Conservation (phyloP, 2,888 invertebrate genomes). For the Acanthosoma haemorrhoidale region DNA sequence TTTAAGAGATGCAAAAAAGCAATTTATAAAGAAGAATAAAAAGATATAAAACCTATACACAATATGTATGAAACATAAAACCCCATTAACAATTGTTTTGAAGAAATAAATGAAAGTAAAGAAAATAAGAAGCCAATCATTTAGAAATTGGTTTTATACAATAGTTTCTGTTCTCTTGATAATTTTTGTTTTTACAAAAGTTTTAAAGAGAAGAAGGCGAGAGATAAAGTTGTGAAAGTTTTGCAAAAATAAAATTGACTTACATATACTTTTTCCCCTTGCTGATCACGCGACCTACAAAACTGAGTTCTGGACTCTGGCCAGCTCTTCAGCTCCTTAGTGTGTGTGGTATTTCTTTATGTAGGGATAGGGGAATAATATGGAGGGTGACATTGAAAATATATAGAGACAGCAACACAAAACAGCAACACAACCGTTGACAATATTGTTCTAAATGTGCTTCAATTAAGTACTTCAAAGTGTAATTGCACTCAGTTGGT, state of each 20-base stretch:
- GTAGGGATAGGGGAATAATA: background rate
- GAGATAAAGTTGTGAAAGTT: background rate
- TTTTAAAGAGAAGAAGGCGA: constrained; percentile 16
- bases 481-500: background rate
- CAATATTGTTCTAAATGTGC: background rate
- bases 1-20: background rate
- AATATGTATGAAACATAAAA: constrained; percentile 3
- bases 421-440: constrained; percentile 38
- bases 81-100: background rate
- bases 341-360: constrained; percentile 1
- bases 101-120: background rate
- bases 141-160: constrained; percentile 30
- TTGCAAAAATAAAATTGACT: constrained; percentile 13
- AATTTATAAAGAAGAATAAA: background rate
- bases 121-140: constrained; percentile 5
- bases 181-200: constrained; percentile 22
- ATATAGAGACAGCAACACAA: constrained; percentile 24
- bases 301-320: background rate
- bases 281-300: background rate
- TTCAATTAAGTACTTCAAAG: constrained; percentile 2
- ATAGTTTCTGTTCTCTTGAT: constrained; percentile 15
- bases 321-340: background rate
- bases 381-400: background rate
- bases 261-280: constrained; percentile 11
- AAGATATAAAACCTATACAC: background rate